phyloP scores from a whole-genome alignment of 2,888 invertebrate species.

The Romanomermis culicivorax region DNA sequence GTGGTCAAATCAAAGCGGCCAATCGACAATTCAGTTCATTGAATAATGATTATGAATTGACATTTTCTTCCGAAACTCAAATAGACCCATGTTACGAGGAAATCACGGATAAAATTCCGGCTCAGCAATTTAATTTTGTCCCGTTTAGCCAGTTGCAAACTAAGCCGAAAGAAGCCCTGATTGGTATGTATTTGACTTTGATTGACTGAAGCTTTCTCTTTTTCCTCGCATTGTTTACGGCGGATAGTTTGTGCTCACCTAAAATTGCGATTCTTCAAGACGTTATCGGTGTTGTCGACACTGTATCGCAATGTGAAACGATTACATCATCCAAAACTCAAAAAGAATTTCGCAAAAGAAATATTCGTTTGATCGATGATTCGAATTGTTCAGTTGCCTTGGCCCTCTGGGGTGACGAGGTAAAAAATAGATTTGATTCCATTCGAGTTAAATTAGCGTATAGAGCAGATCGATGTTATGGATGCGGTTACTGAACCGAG shows the following conservation, averaged over 20 bases:
- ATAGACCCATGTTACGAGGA: slow-evolving; percentile 6
- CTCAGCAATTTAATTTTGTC: slow-evolving; percentile 35
- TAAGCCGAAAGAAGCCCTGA: slow-evolving; percentile 43
- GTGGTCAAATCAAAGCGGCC: slow-evolving; percentile 65
- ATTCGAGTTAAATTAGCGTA: background rate
- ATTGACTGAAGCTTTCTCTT: background rate
- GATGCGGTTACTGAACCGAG: background rate
- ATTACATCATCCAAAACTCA: slow-evolving; percentile 52
- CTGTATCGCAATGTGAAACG: slow-evolving; percentile 45
- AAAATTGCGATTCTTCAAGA: too few species aligned
- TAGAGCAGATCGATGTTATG: slow-evolving; percentile 2
- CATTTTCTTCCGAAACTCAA: slow-evolving; percentile 50
- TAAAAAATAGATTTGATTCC: slow-evolving; percentile 7
- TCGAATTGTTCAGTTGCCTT: slow-evolving; percentile 52
- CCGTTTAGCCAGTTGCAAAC: slow-evolving; percentile 50
- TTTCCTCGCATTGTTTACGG: background rate
- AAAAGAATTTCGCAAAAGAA: slow-evolving; percentile 66
- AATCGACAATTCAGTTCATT: slow-evolving; percentile 64
- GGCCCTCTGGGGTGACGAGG: slow-evolving; percentile 65
- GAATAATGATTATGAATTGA: slow-evolving; percentile 89
- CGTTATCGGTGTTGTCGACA: slow-evolving; percentile 65
- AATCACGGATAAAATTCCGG: background rate
- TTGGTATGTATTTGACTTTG: slow-evolving; percentile 40
- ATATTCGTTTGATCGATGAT: slow-evolving; percentile 62
- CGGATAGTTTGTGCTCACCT: background rate